phyloP scores from a whole-genome alignment of 2,888 invertebrate species.

The Sepioteuthis lessoniana region DNA sequence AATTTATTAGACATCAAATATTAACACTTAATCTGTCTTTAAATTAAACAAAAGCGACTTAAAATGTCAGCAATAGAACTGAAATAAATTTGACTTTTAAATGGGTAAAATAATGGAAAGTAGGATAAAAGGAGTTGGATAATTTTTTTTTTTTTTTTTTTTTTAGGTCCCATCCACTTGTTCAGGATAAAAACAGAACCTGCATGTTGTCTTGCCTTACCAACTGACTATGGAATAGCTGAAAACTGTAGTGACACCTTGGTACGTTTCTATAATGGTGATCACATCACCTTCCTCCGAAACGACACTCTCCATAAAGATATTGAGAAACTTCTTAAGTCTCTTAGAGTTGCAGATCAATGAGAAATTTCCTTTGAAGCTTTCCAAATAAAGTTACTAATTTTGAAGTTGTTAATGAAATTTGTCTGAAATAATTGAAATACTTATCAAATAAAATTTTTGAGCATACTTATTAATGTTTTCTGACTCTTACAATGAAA shows the following conservation, averaged over 20 bases:
- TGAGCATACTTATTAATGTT: too few relatives aligned
- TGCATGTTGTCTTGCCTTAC: conserved; percentile 50
- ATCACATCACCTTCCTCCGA: conserved; percentile 58
- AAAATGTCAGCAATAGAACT: too few relatives aligned
- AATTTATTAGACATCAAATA: too few relatives aligned
- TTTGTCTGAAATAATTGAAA: too few relatives aligned
- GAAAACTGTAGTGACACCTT: conserved; percentile 59
- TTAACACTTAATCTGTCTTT: too few relatives aligned
- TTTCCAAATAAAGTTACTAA: not conserved
- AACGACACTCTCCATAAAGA: not conserved
- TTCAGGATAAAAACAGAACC: conserved; percentile 57
- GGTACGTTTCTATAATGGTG: conserved; percentile 56
- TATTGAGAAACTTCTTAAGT: not conserved
- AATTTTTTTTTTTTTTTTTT: not conserved
- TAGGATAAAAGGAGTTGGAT: too few relatives aligned
- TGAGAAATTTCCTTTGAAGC: not conserved
- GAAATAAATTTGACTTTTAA: too few relatives aligned
- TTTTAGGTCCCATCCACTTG: conserved; percentile 60
- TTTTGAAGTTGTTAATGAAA: not conserved
- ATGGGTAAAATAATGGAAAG: too few relatives aligned
- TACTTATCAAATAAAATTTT: too few relatives aligned
- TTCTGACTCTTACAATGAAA: too few relatives aligned
- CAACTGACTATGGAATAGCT: conserved; percentile 61
- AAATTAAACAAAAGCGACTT: too few relatives aligned
- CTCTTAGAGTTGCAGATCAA: not conserved